phyloP scores from a whole-genome alignment of 2,888 invertebrate genomes.

The Seira musarum region DNA sequence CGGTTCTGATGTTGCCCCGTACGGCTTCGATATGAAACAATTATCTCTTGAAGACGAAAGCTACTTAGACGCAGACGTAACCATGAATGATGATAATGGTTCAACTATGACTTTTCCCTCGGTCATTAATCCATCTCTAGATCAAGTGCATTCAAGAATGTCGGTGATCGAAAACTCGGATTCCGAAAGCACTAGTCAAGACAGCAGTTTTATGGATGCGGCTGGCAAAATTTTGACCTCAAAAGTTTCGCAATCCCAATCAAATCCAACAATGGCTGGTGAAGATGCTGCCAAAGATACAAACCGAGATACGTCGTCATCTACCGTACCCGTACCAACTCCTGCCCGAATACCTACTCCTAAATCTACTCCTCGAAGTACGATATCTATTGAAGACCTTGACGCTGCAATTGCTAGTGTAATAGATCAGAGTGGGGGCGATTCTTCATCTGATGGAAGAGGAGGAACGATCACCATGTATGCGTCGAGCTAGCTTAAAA shows the following conservation, averaged over 20 bases:
- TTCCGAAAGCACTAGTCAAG: too few species aligned
- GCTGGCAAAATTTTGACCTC: constrained; percentile 34
- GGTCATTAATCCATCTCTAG: too few species aligned
- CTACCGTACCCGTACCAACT: neutral
- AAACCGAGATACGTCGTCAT: neutral
- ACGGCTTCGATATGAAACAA: too few species aligned
- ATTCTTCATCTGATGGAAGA: neutral
- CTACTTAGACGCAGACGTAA: neutral
- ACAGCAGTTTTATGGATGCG: neutral
- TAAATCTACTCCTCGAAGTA: neutral
- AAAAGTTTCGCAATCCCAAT: constrained; percentile 29
- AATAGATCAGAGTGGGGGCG: constrained; percentile 36
- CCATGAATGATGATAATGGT: too few species aligned
- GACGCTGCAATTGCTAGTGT: constrained; percentile 48
- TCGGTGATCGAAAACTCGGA: too few species aligned
- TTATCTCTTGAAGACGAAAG: constrained; percentile 12
- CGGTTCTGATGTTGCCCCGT: constrained; percentile 44
- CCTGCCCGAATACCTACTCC: neutral
- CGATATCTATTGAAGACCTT: constrained; percentile 17
- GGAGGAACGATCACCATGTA: constrained; percentile 53
- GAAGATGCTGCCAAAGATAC: neutral
- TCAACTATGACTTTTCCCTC: too few species aligned
- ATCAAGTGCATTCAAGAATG: too few species aligned
- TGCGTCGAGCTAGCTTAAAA: constrained; percentile 31
- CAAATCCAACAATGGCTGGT: neutral